A percentile compares a stretch with the other conserved stretches of the same genome.
phyloP scores from a whole-genome alignment of 2,888 invertebrate species.

The Noctua janthina region DNA sequence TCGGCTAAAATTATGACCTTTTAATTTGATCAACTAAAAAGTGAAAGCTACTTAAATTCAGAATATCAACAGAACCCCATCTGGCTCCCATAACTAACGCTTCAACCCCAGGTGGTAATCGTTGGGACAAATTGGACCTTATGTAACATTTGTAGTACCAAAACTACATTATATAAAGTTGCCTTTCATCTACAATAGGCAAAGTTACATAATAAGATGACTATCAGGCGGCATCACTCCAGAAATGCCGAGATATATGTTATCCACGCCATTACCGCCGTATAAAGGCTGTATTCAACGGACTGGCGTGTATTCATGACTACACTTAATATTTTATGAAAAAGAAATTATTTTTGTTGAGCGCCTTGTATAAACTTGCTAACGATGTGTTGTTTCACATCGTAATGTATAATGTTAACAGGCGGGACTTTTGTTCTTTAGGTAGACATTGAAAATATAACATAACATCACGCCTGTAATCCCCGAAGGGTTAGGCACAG shows the following conservation, averaged over 20 bases:
- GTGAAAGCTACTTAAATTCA: background rate
- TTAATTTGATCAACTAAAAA: slow-evolving; percentile 2
- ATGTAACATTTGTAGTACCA: slow-evolving; percentile 17
- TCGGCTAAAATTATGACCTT: too few species aligned
- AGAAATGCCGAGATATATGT: slow-evolving; percentile 59
- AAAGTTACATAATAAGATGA: slow-evolving; percentile 61
- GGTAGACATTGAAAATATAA: background rate
- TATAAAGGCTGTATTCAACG: slow-evolving; percentile 66
- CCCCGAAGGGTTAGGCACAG: too few species aligned
- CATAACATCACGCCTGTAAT: background rate
- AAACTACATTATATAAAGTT: slow-evolving; percentile 38
- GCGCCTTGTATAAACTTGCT: slow-evolving; percentile 32
- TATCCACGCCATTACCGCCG: slow-evolving; percentile 69
- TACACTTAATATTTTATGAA: slow-evolving; percentile 61
- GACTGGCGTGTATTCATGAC: slow-evolving; percentile 62
- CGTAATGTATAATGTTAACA: slow-evolving; percentile 18
- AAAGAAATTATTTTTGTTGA: slow-evolving; percentile 56
- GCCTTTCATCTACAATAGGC: slow-evolving; percentile 47
- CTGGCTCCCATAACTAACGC: background rate
- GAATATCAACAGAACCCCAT: slow-evolving; percentile 24
- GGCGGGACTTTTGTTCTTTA: background rate
- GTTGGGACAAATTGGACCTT: slow-evolving; percentile 40
- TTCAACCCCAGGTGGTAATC: slow-evolving; percentile 36
- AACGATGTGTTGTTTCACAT: slow-evolving; percentile 42
- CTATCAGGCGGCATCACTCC: slow-evolving; percentile 60